Conservation (phyloP, 2,888 invertebrate species). For the Lycia hirtaria region DNA sequence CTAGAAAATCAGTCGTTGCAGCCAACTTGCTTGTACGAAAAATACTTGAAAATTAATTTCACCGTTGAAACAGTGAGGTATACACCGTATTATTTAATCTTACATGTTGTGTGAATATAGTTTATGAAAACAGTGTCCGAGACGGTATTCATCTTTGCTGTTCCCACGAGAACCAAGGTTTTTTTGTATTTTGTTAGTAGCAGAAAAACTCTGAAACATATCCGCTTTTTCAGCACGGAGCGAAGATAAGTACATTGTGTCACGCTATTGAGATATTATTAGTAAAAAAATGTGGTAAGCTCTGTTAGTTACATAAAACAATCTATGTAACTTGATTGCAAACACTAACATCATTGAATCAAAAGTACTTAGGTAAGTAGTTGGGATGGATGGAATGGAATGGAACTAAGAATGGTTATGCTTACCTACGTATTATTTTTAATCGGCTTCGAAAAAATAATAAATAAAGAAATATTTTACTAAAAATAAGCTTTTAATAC, state of each 20-base stretch:
- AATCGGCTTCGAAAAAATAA: too few relatives aligned
- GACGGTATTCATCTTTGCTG: not conserved
- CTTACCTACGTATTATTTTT: too few relatives aligned
- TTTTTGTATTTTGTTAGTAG: slow-evolving; percentile 51
- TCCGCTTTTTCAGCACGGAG: slow-evolving; percentile 48
- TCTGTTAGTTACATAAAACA: not conserved
- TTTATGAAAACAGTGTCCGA: slow-evolving; percentile 2
- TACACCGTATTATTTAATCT: not conserved
- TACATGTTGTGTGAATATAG: not conserved
- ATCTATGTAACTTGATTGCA: not conserved
- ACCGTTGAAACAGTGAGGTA: too few relatives aligned
- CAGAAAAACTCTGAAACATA: slow-evolving; percentile 49
- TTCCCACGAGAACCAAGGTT: slow-evolving; percentile 55
- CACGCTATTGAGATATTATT: slow-evolving; percentile 36
- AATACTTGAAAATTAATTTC: too few relatives aligned
- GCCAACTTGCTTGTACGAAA: too few relatives aligned
- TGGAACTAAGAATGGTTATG: too few relatives aligned
- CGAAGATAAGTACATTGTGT: slow-evolving; percentile 39
- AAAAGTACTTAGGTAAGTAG: too few relatives aligned
- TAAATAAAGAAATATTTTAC: too few relatives aligned
- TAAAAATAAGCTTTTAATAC: too few relatives aligned
- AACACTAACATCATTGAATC: too few relatives aligned
- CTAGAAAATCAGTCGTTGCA: too few relatives aligned
- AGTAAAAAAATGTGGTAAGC: not conserved
- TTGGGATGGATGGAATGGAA: too few relatives aligned